phyloP scores from a whole-genome alignment of 1,140 invertebrate species.

The Marisa cornuarietis region DNA sequence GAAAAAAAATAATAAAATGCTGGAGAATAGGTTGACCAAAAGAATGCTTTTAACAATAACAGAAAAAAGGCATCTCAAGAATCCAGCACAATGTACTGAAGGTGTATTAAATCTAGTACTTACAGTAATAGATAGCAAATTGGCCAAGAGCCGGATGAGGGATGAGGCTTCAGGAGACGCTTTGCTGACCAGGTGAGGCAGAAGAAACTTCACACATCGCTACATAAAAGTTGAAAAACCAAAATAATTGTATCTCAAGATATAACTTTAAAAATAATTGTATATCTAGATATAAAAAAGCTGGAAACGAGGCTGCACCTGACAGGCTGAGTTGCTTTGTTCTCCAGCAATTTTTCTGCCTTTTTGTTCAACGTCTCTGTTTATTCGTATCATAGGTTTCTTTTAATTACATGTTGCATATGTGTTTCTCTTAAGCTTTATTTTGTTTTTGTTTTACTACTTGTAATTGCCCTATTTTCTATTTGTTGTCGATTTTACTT shows the following conservation, averaged over 20 bases:
- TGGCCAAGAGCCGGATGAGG: conserved; percentile 57
- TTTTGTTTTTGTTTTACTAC: too few relatives aligned
- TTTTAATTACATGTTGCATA: too few relatives aligned
- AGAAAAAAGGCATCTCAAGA: neutral
- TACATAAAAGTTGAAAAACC: conserved; percentile 34
- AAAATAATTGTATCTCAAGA: neutral
- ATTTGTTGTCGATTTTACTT: too few relatives aligned
- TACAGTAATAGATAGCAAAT: conserved; percentile 31
- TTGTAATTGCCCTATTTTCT: too few relatives aligned
- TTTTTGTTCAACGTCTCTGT: too few relatives aligned
- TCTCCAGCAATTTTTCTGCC: too few relatives aligned
- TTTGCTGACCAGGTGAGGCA: conserved; percentile 62
- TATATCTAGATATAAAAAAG: neutral
- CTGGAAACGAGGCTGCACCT: too few relatives aligned
- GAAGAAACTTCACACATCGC: conserved; percentile 56
- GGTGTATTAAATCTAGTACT: neutral
- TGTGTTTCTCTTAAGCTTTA: too few relatives aligned
- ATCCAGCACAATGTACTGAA: neutral
- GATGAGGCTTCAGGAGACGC: conserved; percentile 56
- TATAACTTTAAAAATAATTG: neutral
- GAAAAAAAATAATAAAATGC: too few relatives aligned
- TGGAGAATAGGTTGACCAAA: too few relatives aligned
- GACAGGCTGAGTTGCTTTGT: too few relatives aligned
- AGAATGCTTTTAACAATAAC: neutral
- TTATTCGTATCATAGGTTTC: too few relatives aligned